Conservation (phyloP, 2,888 invertebrate species). For the Micoletzkya japonica region DNA sequence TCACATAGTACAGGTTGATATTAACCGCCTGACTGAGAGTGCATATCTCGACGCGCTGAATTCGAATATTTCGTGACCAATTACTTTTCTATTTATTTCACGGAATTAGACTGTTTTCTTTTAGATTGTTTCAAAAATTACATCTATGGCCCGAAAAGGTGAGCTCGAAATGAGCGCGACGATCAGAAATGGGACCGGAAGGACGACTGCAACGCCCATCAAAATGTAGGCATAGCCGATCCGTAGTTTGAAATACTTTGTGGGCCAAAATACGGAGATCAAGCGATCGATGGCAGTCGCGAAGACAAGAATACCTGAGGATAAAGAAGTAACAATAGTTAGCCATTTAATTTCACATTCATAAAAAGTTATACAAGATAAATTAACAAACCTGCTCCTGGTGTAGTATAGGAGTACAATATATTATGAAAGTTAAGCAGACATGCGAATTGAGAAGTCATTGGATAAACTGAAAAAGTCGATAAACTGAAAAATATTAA, state of each 20-base stretch:
- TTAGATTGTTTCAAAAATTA: too few relatives aligned
- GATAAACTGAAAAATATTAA: too few relatives aligned
- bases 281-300: neutral
- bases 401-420: neutral
- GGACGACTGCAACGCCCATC: neutral
- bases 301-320: neutral
- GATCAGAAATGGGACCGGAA: neutral
- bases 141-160: neutral
- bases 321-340: too few relatives aligned
- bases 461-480: neutral
- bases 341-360: too few relatives aligned
- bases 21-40: neutral
- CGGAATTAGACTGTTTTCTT: neutral
- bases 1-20: neutral
- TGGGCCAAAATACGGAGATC: neutral
- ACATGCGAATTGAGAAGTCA: neutral
- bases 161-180: neutral
- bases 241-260: neutral
- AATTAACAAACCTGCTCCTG: constrained; percentile 6
- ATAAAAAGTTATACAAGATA: neutral
- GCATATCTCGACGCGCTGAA: too few relatives aligned
- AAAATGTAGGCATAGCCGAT: neutral
- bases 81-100: neutral
- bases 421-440: neutral
- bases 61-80: neutral